Evolutionary conservation across 2,888 invertebrate genomes (phyloP).

Genomic region (Myopa testacea): DNA sequence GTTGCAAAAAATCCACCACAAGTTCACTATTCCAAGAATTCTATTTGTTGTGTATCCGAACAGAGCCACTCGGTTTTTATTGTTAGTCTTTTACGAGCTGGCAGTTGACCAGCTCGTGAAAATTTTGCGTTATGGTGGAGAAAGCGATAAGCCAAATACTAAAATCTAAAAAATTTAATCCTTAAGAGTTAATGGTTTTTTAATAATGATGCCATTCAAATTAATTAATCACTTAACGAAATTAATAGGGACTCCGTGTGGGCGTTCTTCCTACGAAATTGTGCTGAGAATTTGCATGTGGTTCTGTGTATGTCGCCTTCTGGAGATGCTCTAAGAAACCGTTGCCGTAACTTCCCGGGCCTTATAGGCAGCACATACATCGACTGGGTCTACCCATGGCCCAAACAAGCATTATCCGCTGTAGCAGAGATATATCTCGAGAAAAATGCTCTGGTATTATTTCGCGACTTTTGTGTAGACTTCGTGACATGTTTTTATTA

Average conservation of each 20-base stretch:
- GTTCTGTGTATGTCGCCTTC: conserved; percentile 91
- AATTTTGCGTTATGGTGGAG: too few relatives aligned
- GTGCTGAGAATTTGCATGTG: conserved; percentile 88
- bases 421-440: conserved; percentile 87
- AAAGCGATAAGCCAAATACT: too few relatives aligned
- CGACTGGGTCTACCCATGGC: conserved; percentile 96
- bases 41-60: too few relatives aligned
- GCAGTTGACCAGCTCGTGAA: too few relatives aligned
- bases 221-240: background rate
- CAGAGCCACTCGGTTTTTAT: too few relatives aligned
- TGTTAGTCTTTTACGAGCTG: too few relatives aligned
- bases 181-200: too few relatives aligned
- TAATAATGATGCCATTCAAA: too few relatives aligned
- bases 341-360: conserved; percentile 92
- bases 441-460: conserved; percentile 72
- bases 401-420: conserved; percentile 86
- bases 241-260: conserved; percentile 80
- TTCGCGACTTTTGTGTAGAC: too few relatives aligned
- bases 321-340: conserved; percentile 82
- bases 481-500: background rate
- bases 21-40: too few relatives aligned
- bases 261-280: conserved; percentile 83
- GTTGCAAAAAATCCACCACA: too few relatives aligned
- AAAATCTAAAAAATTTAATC: too few relatives aligned
- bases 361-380: conserved; percentile 92